Base-by-base conservation (phyloP, 2,797 vertebrate species). In the Phalanger gymnotis region DNA sequence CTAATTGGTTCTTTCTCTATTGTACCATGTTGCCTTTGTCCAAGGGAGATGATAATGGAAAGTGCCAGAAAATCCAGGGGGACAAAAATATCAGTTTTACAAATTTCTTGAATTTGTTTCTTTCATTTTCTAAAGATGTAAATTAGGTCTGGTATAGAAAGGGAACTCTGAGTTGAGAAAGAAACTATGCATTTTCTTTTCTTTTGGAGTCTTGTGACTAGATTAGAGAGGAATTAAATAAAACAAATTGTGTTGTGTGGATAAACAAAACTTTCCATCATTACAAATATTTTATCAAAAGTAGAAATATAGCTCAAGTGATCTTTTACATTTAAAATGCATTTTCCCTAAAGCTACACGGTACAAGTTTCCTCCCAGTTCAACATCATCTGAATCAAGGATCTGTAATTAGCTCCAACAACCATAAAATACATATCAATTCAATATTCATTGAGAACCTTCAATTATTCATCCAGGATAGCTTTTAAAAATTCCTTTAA, bases 141-240 rank as follows among this genome's bases (percentile, higher is more conserved):
- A 92, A 54, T 14, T 28, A 58, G 22, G 54, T 58, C 30, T 58
- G 34, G 31, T 55, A 91, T 11, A n/a, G 51, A 90, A 13, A 58
- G 30, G 73, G 90, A 54, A 66, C 14, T 90, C 40, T 87, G 52
- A 95, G 95, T 91, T 91, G 31, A 57, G 28, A n/a, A 92, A 95
- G 66, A 96, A 93, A 91, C n/a, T 4, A 54, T 51, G 6, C 52
- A 90, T 90, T 90, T 90, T 90, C 27, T 51, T 90, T 90, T 90
- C 27, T 51, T 90, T 90, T 90, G 9, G 9, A 90, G 7, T 90
- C 47, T 5, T 90, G 47, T 90, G 47, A 90, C 27, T 90, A 90
- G 52, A 90, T 90, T 51, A 90, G 51, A 90, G 27, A 53, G 10
- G 30, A 52, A 90, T 53, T 30, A 90, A 90, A 90, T 53, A 53